A percentile compares a stretch with the other conserved stretches of the same genome.
Evolutionary conservation across 2,888 invertebrate genomes (phyloP).

Genomic region (Parnassius apollo): DNA sequence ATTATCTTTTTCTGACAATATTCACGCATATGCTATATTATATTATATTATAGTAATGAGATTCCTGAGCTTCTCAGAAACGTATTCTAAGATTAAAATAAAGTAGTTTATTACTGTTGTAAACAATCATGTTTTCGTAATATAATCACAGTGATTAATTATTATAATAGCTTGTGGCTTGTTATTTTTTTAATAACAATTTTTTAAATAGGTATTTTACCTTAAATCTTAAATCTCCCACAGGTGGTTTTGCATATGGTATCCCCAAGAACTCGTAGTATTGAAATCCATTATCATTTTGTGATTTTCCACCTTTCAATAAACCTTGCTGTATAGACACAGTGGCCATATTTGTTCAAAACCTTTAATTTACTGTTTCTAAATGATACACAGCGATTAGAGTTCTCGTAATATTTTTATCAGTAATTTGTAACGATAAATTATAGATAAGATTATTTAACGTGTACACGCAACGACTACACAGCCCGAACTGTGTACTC

Average conservation of each 20-base stretch:
- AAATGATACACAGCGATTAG: not conserved
- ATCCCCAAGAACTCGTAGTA: slow-evolving; percentile 71
- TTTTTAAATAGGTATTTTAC: slow-evolving; percentile 32
- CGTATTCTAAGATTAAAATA: too few species aligned
- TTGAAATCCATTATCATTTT: slow-evolving; percentile 54
- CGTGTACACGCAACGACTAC: too few species aligned
- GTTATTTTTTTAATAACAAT: too few species aligned
- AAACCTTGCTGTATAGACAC: slow-evolving; percentile 56
- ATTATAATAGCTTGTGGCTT: too few species aligned
- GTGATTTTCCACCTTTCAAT: slow-evolving; percentile 53
- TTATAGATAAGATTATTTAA: not conserved
- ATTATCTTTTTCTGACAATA: too few species aligned
- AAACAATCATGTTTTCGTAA: too few species aligned
- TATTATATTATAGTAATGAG: too few species aligned
- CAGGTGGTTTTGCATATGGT: slow-evolving; percentile 79
- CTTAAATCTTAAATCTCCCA: slow-evolving; percentile 59
- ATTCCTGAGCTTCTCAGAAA: too few species aligned
- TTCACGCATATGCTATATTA: too few species aligned
- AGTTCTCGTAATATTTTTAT: not conserved
- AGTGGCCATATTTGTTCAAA: slow-evolving; percentile 29
- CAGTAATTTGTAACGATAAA: slow-evolving; percentile 3
- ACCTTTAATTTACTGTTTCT: not conserved
- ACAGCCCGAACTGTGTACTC: too few species aligned
- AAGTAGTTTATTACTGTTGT: too few species aligned
- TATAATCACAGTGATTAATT: too few species aligned